These are phyloP conservation scores for Xylocampa areola DNA, from an alignment of 2,888 invertebrate genomes.

Conservation along the genomic window DNA sequence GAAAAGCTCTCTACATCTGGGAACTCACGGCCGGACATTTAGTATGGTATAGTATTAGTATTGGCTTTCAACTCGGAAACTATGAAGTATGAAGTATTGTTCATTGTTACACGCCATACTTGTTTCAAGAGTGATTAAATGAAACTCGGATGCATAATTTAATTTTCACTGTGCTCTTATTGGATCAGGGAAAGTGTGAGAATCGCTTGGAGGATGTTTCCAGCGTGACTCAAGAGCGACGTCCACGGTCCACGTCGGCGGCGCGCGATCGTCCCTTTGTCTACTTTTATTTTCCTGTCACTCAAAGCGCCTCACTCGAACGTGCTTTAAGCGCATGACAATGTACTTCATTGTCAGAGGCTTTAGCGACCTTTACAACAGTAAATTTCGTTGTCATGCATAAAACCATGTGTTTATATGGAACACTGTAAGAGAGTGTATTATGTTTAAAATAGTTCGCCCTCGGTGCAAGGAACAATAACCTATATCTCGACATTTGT, in stretches of 20 bases:
- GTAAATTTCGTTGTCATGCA: conserved; percentile 86
- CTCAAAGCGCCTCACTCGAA: conserved; percentile 78
- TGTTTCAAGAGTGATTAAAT: conserved; percentile 61
- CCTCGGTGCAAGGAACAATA: conserved; percentile 62
- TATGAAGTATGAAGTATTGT: conserved; percentile 66
- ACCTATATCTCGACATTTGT: conserved; percentile 63
- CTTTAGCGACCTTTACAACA: conserved; percentile 80
- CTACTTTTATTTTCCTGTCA: conserved; percentile 87
- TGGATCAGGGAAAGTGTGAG: conserved; percentile 76
- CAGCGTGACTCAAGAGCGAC: conserved; percentile 49
- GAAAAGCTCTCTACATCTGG: conserved; percentile 79
- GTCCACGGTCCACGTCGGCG: conserved; percentile 59
- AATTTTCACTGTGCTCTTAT: conserved; percentile 55
- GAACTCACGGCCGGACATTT: conserved; percentile 80
- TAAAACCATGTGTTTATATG: conserved; percentile 81
- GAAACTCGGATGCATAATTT: conserved; percentile 37
- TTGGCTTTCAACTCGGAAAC: conserved; percentile 67
- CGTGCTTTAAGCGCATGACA: conserved; percentile 80
- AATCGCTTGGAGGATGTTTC: conserved; percentile 64
- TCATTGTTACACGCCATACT: conserved; percentile 64
- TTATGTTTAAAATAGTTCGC: conserved; percentile 60
- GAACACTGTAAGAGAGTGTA: conserved; percentile 60
- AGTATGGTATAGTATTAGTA: conserved; percentile 68
- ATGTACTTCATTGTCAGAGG: conserved; percentile 80
- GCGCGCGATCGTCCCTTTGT: conserved; percentile 73